Evolutionary conservation across 2,113 vertebrate species (phyloP), one percentile per base, ranked within the genome.

Genomic region (Vulpes lagopus): DNA sequence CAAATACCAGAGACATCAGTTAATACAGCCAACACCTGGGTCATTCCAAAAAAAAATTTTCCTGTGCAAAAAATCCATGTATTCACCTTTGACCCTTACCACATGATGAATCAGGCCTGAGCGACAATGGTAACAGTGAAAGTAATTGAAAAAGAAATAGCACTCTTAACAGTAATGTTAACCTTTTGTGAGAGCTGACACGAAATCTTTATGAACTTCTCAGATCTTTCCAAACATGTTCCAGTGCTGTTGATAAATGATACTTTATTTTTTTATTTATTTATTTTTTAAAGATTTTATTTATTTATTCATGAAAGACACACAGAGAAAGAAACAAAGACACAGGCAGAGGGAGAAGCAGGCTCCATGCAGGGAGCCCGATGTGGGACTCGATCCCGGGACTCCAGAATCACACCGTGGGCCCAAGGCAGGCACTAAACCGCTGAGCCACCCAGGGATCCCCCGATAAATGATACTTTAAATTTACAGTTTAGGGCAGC

Each of bases 1-100:
- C 8, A n/a, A 82, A 79, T 30, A 97, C 30, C 96, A 97, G 94
- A 95, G 51, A 96, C 96, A 91, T 7, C 11, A 23, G 57, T 95
- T 67, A 91, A 51, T 16, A 2, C 4, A 25, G 69, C n/a, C 51
- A 84, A n/a, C 1, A 8, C 8, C 2, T 2, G 14, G n/a, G 38
- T 11, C 49, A 57, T 43, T 57, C 69, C 43, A 78, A 0, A 73
- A 9, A 71, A 95, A n/a, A 82, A 51, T 79, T 62, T 74, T 6
- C 1, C 86, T 49, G 32, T 35, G 53, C 25, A 80, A 80, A 43
- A 43, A 65, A 79, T 49, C 17, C 38, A 10, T 2, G 4, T 12
- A 8, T 49, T 59, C 20, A n/a, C 15, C 51, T 90, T 60, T 38
- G 64, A 74, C 57, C 25, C 73, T 51, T 35, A 32, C 25, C n/a